These are phyloP conservation scores for Mugil cephalus DNA, from an alignment of 2,113 vertebrate genomes.

Conservation along the genomic window DNA sequence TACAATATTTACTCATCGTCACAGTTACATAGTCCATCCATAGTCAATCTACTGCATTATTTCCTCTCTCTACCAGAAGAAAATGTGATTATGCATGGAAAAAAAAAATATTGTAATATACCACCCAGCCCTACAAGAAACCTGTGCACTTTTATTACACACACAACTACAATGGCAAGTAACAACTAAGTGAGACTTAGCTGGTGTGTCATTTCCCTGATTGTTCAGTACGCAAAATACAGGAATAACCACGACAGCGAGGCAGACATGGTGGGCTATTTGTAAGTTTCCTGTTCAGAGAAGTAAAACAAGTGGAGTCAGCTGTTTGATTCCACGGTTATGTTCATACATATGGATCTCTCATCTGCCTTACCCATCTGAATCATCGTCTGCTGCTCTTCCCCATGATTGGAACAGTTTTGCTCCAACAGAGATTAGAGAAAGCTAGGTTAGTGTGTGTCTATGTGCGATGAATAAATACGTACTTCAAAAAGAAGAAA, in stretches of 20 bases:
- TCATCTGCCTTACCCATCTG: constrained; percentile 48
- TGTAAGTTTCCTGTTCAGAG: constrained; percentile 38
- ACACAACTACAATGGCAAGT: neutral
- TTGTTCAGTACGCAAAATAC: constrained; percentile 46
- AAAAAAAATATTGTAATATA: too few relatives aligned
- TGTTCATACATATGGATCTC: constrained; percentile 61
- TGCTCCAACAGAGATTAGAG: constrained; percentile 29
- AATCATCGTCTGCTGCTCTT: constrained; percentile 60
- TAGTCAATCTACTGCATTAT: too few relatives aligned
- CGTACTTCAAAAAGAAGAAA: constrained; percentile 15
- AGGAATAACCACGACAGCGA: constrained; percentile 42
- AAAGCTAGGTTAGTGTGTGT: constrained; percentile 17
- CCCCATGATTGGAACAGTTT: constrained; percentile 45
- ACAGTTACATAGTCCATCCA: too few relatives aligned
- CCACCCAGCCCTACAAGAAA: too few relatives aligned
- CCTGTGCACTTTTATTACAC: too few relatives aligned
- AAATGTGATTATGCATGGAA: too few relatives aligned
- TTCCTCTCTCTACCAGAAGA: too few relatives aligned
- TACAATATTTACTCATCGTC: too few relatives aligned
- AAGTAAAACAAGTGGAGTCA: constrained; percentile 55
- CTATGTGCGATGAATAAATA: constrained; percentile 24
- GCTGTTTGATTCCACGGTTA: constrained; percentile 48
- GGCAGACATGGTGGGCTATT: constrained; percentile 31
- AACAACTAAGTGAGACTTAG: constrained; percentile 1
- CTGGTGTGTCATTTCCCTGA: constrained; percentile 29